phyloP scores from a whole-genome alignment of 2,797 vertebrate species.

The Halcyon smyrnensis region DNA sequence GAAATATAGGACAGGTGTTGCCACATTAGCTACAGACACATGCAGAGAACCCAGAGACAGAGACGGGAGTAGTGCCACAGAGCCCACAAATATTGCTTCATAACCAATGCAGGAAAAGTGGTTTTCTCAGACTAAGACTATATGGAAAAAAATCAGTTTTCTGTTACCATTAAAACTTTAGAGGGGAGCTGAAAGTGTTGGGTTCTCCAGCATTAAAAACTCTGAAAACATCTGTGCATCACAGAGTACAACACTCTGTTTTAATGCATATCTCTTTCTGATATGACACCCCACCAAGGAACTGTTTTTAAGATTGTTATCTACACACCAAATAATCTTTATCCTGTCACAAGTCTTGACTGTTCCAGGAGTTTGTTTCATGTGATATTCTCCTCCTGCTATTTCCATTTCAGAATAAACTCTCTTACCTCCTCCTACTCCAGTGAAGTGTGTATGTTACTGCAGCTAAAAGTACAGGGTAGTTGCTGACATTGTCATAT shows the following conservation, averaged over 20 bases:
- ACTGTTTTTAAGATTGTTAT: neutral
- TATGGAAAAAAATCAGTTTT: neutral
- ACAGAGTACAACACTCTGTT: neutral
- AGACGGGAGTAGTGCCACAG: neutral
- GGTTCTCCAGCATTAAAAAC: conserved; percentile 55
- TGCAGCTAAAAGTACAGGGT: neutral
- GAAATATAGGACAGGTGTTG: conserved; percentile 33
- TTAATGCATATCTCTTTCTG: conserved; percentile 14
- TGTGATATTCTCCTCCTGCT: neutral
- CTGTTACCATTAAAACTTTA: conserved; percentile 59
- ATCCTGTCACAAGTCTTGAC: neutral
- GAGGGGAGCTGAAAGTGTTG: conserved; percentile 32
- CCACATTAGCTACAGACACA: neutral
- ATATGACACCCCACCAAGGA: neutral
- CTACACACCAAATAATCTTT: neutral
- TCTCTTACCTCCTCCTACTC: neutral
- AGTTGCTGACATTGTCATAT: neutral
- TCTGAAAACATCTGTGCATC: conserved; percentile 37
- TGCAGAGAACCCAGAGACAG: neutral
- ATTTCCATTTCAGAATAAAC: neutral
- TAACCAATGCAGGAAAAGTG: neutral
- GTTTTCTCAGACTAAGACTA: neutral
- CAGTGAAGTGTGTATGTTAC: neutral
- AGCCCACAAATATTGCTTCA: neutral
- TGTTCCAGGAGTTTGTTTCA: neutral